phyloP scores from a whole-genome alignment of 1,140 invertebrate genomes.

The Phocides pigmalion region DNA sequence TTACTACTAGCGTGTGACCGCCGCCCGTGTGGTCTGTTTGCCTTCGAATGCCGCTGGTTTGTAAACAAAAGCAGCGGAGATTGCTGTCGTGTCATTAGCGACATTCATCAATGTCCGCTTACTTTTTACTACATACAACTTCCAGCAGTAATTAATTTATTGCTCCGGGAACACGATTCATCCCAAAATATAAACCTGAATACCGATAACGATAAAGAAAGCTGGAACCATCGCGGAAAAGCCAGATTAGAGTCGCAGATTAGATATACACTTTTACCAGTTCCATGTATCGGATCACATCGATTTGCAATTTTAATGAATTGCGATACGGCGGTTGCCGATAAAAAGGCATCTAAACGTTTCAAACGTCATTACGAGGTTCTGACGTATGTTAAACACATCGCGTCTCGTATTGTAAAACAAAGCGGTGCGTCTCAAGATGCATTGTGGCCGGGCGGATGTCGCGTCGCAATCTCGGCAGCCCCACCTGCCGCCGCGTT shows the following conservation, averaged over 20 bases:
- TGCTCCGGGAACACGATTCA: constrained; percentile 5
- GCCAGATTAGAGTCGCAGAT: constrained; percentile 28
- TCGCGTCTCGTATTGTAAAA: constrained; percentile 74
- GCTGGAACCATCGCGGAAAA: constrained; percentile 8
- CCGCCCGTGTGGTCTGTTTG: constrained; percentile 57
- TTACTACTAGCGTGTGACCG: constrained; percentile 53
- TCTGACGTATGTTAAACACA: constrained; percentile 74
- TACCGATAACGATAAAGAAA: constrained; percentile 1
- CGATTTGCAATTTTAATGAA: constrained; percentile 48
- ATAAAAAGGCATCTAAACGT: constrained; percentile 63
- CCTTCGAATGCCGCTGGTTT: constrained; percentile 55
- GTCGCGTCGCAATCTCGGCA: constrained; percentile 80
- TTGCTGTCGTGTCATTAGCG: constrained; percentile 47
- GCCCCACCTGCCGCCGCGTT: constrained; percentile 81
- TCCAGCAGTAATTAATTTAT: constrained; percentile 27
- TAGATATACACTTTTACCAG: constrained; percentile 42
- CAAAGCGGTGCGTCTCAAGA: constrained; percentile 74
- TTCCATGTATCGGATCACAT: constrained; percentile 36
- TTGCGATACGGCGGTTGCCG: constrained; percentile 32
- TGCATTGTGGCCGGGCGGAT: constrained; percentile 81
- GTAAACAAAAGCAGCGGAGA: constrained; percentile 68
- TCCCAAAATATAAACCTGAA: neutral
- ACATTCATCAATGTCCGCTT: constrained; percentile 46
- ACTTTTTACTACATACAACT: constrained; percentile 47
- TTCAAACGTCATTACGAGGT: constrained; percentile 64